Evolutionary conservation across 2,888 invertebrate species (phyloP).

Genomic region (Ellobium chinense): DNA sequence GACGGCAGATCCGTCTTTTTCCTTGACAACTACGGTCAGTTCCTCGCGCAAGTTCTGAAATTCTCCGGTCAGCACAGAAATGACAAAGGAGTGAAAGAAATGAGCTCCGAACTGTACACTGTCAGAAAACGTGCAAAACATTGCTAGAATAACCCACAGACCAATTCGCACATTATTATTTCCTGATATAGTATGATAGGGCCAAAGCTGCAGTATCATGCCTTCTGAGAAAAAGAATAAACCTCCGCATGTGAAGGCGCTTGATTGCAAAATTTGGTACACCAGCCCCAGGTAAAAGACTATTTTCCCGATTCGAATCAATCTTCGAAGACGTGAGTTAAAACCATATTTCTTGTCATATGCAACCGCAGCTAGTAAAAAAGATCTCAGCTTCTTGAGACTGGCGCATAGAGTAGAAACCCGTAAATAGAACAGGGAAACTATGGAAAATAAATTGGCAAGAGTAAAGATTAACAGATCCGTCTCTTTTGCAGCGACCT

Average conservation of each 20-base stretch:
- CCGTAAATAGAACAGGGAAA: background rate
- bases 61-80: background rate
- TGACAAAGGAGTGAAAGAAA: background rate
- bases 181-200: too few relatives aligned
- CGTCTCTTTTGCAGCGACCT: background rate
- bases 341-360: slow-evolving; percentile 1
- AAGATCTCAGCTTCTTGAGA: background rate
- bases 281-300: background rate
- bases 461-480: background rate
- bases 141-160: background rate
- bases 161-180: too few relatives aligned
- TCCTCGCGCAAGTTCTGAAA: background rate
- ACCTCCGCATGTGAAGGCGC: too few relatives aligned
- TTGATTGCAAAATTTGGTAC: too few relatives aligned
- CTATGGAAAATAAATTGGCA: background rate
- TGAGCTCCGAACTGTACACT: background rate
- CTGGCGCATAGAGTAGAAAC: background rate
- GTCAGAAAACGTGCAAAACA: background rate
- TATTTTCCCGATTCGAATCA: background rate
- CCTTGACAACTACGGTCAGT: background rate
- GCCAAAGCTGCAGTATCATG: slow-evolving; percentile 2
- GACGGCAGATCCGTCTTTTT: background rate
- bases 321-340: background rate
- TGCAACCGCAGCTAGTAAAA: background rate
- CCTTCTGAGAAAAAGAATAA: background rate